Base-by-base conservation (phyloP, 2,888 invertebrate genomes). In the Acrobeloides nanus region DNA sequence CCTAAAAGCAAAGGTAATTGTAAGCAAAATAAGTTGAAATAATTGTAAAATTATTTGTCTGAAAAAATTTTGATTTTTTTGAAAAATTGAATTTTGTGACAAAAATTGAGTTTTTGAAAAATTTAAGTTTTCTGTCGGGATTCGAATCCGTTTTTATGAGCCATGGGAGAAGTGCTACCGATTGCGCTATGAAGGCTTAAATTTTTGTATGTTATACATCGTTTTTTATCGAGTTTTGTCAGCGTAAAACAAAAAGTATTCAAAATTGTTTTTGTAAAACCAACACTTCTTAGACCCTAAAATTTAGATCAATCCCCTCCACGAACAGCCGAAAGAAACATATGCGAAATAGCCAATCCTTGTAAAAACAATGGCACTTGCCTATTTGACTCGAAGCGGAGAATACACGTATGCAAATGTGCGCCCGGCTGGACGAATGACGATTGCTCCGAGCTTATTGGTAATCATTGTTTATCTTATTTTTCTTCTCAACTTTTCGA, bases 341-440 rank as follows among this genome's bases (percentile, higher is more conserved):
- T 60, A 8, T 68, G 68, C 41, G 56, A 57, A 17, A 48, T 45
- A n/a, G 51, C 54, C 10, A 60, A 65, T 50, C 72, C 72, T 1
- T 72, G 72, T 35, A 48, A 59, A 38, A 68, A 72, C 51, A 57
- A 59, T 32, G 71, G 64, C 17, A 63, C 58, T 4, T 72, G 72
- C 48, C 55, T 64, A 38, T 72, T 57, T 37, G 61, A 61, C 27
- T 52, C 56, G 52, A 48, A 53, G 38, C 65, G 60, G 46, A 55
- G 60, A 40, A 59, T 57, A 12, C 62, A 62, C 48, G 62, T 64
- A 24, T 70, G 70, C 52, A 56, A 65, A 33, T 70, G 70, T 46
- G 48, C 46, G 4, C 43, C 57, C 3, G 66, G 66, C n/a, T 70
- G 46, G 46, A 59, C 62, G 15, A 64, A 64, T 23, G 61, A 57